phyloP scores from a whole-genome alignment of 2,888 invertebrate species.

The Sminthurides aquaticus region DNA sequence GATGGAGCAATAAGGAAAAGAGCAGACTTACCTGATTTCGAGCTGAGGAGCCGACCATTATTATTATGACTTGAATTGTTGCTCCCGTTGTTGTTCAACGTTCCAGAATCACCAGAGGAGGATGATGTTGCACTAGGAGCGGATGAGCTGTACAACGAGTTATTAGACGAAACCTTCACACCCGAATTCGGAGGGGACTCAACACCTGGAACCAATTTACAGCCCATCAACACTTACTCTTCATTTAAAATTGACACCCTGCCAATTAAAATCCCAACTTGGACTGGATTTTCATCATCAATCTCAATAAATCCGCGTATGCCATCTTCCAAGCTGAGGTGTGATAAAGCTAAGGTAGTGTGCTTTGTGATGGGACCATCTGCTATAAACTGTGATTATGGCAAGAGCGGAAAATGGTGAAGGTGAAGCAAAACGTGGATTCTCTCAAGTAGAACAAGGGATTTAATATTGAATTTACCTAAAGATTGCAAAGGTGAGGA shows the following conservation, averaged over 20 bases:
- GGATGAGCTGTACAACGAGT: slow-evolving; percentile 24
- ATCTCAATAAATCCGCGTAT: no score
- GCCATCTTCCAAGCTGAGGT: no score
- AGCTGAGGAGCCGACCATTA: slow-evolving; percentile 27
- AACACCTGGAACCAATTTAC: slow-evolving; percentile 38
- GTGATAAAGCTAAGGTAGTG: no score
- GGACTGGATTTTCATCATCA: no score
- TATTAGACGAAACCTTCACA: slow-evolving; percentile 38
- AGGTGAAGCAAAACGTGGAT: no score
- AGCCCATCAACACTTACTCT: background rate
- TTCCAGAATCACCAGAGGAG: slow-evolving; percentile 17
- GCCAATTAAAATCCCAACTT: no score
- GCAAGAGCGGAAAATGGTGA: no score
- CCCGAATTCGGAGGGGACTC: slow-evolving; percentile 37
- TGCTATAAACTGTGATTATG: no score
- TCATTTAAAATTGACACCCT: background rate
- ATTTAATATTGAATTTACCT: no score
- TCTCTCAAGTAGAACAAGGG: no score
- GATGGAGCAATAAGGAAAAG: no score
- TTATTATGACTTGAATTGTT: slow-evolving; percentile 24
- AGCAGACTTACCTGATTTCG: slow-evolving; percentile 21
- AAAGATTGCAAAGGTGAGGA: slow-evolving; percentile 36
- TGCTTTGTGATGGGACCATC: no score
- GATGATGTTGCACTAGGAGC: slow-evolving; percentile 29
- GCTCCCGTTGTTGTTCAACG: slow-evolving; percentile 20